A percentile compares a stretch with the other conserved stretches of the same genome.
Conservation (phyloP, 2,797 vertebrate genomes). For the Bradypodion pumilum region DNA sequence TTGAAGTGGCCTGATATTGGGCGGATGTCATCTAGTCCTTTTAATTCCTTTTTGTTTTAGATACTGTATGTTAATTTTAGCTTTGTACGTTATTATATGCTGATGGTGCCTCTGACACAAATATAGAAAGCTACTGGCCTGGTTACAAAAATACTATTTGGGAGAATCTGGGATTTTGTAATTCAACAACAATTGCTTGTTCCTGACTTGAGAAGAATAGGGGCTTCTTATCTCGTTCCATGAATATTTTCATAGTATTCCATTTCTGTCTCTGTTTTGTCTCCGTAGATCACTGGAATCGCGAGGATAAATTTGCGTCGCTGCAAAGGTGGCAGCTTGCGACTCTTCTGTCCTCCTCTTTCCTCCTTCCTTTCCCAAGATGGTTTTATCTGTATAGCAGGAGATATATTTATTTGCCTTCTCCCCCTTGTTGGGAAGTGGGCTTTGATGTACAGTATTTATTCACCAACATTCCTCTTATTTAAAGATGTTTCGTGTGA, state of each 20-base stretch:
- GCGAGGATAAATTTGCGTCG: conserved; percentile 75
- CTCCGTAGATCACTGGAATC: conserved; percentile 86
- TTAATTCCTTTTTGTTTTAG: no score
- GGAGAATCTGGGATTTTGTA: background rate
- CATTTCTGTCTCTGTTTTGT: conserved; percentile 10
- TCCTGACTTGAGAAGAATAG: background rate
- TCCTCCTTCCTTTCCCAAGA: background rate
- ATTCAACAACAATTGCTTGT: background rate
- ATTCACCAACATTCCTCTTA: conserved; percentile 63
- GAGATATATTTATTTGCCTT: conserved; percentile 29
- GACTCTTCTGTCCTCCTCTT: background rate
- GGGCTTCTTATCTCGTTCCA: background rate
- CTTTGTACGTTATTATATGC: no score
- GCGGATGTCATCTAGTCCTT: no score
- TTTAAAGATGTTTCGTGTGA: conserved; percentile 60
- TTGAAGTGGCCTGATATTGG: no score
- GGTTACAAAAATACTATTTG: no score
- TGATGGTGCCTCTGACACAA: no score
- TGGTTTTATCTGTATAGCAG: conserved; percentile 65
- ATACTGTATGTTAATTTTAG: no score
- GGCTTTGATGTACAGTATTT: conserved; percentile 71
- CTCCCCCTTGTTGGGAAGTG: conserved; percentile 9
- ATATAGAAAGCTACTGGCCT: no score
- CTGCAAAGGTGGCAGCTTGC: background rate
- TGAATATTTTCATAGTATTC: background rate